Base-by-base conservation (phyloP, 2,113 vertebrate species). In the Mustela nigripes region DNA sequence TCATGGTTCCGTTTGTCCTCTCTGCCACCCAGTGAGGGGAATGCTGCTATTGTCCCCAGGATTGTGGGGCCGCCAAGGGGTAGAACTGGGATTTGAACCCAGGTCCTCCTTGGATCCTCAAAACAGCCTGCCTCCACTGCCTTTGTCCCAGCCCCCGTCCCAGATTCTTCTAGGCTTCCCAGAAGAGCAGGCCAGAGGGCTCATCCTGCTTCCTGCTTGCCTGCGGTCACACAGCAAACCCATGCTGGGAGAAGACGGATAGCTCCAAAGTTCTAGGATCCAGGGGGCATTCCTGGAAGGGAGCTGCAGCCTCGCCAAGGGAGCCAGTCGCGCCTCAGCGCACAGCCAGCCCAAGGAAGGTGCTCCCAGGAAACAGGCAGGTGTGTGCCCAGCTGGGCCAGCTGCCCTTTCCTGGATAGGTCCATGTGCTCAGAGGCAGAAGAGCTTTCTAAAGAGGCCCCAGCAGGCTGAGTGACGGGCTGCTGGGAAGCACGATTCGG, bases 321-420 rank as follows among this genome's bases (percentile, higher is more conserved):
- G 53, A 48, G 10, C 65, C 11, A 42, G 16, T 45, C 53, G 4
- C 0, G 2, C 1, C 10, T 11, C 5, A 4, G 31, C 19, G 26
- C 48, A 1, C 69, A 39, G n/a, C 26, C 3, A 8, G 21, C 62
- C 63, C 22, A 31, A 76, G 39, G 39, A 39, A 56, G 36, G 42
- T 18, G 36, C 16, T 45, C 58, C 45, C 53, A 4, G 65, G 92
- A 83, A 58, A 18, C 28, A 28, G 53, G 39, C 26, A 3, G 48
- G 22, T 1, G 2, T 33, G 74, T 2, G 31, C 50, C 62, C 62
- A 65, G 6, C 45, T 28, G 9, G 0, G 28, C 45, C 48, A 12
- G 28, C 36, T 26, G 76, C 63, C 48, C 53, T 2, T 45, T 5
- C 87, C 50, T 7, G 2, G 3, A 28, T 22, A 18, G 67, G 56